These are phyloP conservation scores for Hydrotaea diabolus DNA, from an alignment of 2,888 invertebrate genomes.

Conservation along the genomic window DNA sequence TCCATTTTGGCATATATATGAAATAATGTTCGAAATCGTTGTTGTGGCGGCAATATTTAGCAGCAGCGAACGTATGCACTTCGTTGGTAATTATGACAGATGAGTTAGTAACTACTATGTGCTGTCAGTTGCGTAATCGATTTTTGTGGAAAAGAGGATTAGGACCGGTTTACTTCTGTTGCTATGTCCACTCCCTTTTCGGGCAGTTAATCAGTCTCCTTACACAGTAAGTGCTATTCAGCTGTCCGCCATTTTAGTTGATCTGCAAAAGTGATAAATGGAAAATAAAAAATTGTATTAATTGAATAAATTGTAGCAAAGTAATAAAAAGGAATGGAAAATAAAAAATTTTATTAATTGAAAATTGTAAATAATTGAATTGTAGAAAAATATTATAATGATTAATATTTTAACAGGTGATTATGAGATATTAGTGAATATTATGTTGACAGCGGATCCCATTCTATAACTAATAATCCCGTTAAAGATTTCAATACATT, in stretches of 20 bases:
- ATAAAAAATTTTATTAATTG: too few species aligned
- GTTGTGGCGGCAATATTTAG: constrained; percentile 19
- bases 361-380: too few species aligned
- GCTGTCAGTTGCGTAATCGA: neutral
- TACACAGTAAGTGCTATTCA: constrained; percentile 28
- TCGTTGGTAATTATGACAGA: constrained; percentile 31
- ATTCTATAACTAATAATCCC: too few species aligned
- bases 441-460: too few species aligned
- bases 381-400: too few species aligned
- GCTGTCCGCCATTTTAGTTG: constrained; percentile 53
- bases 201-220: neutral
- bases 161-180: constrained; percentile 2
- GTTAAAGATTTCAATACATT: too few species aligned
- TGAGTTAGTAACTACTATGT: constrained; percentile 31
- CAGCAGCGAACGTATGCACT: constrained; percentile 21
- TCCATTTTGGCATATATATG: constrained; percentile 76
- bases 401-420: too few species aligned
- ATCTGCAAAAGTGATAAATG: constrained; percentile 53
- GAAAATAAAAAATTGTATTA: neutral
- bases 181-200: neutral
- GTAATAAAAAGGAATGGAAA: too few species aligned
- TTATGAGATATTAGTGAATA: too few species aligned
- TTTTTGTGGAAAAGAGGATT: neutral
- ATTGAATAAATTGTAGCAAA: neutral
- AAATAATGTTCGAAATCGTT: constrained; percentile 2